phyloP scores from a whole-genome alignment of 2,797 vertebrate genomes.

The Pampus argenteus region DNA sequence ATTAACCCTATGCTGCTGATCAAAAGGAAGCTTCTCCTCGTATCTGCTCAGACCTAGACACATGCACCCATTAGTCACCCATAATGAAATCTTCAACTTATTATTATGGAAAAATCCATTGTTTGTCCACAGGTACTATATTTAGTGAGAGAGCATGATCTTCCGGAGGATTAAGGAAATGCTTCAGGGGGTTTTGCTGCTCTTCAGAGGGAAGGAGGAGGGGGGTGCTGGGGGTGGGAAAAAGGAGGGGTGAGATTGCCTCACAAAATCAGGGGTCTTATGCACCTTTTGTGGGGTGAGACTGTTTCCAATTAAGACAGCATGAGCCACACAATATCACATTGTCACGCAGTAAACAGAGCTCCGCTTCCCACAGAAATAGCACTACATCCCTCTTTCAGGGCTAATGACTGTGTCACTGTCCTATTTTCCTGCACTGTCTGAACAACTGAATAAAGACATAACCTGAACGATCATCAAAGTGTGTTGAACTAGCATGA shows the following conservation, averaged over 20 bases:
- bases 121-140: conserved; percentile 84
- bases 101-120: conserved; percentile 86
- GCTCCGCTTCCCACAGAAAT: conserved; percentile 76
- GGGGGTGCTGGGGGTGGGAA: conserved; percentile 52
- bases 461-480: conserved; percentile 60
- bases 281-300: conserved; percentile 82
- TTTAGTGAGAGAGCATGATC: conserved; percentile 81
- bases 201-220: conserved; percentile 70
- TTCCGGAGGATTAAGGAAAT: conserved; percentile 82
- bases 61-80: conserved; percentile 77
- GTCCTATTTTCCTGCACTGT: conserved; percentile 63
- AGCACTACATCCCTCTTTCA: conserved; percentile 72
- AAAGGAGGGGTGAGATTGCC: conserved; percentile 73
- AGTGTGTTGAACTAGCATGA: conserved; percentile 45
- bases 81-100: conserved; percentile 83
- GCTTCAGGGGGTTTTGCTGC: conserved; percentile 76
- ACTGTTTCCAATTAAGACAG: conserved; percentile 85
- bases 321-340: conserved; percentile 81
- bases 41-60: conserved; percentile 70
- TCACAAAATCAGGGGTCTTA: conserved; percentile 78
- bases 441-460: conserved; percentile 61
- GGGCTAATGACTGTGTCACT: conserved; percentile 72
- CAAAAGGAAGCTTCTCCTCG: conserved; percentile 76
- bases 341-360: conserved; percentile 85
- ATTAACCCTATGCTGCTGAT: conserved; percentile 85